Conservation (phyloP, 2,888 invertebrate species). For the Standfussiana lucernea region DNA sequence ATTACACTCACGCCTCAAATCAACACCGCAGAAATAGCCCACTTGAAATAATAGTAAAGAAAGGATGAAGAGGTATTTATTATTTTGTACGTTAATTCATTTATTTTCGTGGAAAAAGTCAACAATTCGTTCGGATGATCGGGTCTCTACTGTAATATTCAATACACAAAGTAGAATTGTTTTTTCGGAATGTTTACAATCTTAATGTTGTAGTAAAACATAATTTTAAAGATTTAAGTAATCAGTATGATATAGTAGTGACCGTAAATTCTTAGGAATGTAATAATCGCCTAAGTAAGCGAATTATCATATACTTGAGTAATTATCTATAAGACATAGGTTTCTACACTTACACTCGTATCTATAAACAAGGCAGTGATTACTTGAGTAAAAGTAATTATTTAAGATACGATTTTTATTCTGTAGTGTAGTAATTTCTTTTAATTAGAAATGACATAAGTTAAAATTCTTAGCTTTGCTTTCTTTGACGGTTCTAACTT, state of each 20-base stretch:
- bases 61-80: neutral
- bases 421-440: no score
- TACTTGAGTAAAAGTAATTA: no score
- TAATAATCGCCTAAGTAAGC: slow-evolving; percentile 60
- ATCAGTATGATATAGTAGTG: slow-evolving; percentile 51
- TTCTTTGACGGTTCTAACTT: no score
- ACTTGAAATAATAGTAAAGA: neutral
- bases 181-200: slow-evolving; percentile 56
- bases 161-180: slow-evolving; percentile 34
- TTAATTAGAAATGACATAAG: no score
- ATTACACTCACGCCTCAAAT: neutral
- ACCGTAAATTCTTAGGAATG: slow-evolving; percentile 62
- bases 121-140: slow-evolving; percentile 23
- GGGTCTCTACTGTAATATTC: slow-evolving; percentile 49
- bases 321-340: slow-evolving; percentile 34
- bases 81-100: slow-evolving; percentile 8
- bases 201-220: slow-evolving; percentile 43
- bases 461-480: no score
- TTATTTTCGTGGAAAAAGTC: neutral
- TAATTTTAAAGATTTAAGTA: slow-evolving; percentile 45
- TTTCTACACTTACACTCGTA: slow-evolving; percentile 14
- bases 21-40: neutral
- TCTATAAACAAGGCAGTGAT: no score
- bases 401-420: no score
- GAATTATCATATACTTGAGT: slow-evolving; percentile 45